These are phyloP conservation scores for Pseudonaja textilis DNA, from an alignment of 2,113 vertebrate species.

Conservation along the genomic window DNA sequence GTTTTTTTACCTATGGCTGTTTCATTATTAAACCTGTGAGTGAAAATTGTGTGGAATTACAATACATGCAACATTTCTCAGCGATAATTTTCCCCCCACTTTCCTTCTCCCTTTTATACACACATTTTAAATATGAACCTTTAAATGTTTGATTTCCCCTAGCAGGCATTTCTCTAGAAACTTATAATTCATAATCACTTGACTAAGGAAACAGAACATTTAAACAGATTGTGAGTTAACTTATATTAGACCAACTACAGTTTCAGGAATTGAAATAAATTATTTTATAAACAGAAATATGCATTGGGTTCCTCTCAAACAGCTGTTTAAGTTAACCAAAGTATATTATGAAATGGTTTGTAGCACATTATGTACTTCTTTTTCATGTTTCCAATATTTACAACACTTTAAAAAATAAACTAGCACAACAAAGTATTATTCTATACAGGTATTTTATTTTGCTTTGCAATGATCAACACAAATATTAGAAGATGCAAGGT, in stretches of 20 bases:
- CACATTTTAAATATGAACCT: slow-evolving; percentile 27
- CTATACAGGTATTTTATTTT: neutral
- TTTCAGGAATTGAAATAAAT: slow-evolving; percentile 32
- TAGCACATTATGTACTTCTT: neutral
- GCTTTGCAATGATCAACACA: neutral
- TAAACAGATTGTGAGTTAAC: slow-evolving; percentile 35
- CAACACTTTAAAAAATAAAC: neutral
- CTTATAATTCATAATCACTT: slow-evolving; percentile 19
- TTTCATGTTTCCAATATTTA: neutral
- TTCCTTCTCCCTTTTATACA: neutral
- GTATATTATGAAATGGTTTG: neutral
- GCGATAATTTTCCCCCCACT: neutral
- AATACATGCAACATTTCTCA: neutral
- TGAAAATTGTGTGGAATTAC: slow-evolving; percentile 10
- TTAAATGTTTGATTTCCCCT: slow-evolving; percentile 18
- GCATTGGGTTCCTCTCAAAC: neutral
- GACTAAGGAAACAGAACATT: slow-evolving; percentile 40
- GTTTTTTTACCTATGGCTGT: neutral
- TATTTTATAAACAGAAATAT: neutral
- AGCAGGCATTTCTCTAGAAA: slow-evolving; percentile 16
- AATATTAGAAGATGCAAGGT: neutral
- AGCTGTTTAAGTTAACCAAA: neutral
- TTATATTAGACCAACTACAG: slow-evolving; percentile 25
- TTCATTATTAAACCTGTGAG: neutral
- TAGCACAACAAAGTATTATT: neutral